phyloP scores from a whole-genome alignment of 2,888 invertebrate genomes.

The Protophormia terraenovae region DNA sequence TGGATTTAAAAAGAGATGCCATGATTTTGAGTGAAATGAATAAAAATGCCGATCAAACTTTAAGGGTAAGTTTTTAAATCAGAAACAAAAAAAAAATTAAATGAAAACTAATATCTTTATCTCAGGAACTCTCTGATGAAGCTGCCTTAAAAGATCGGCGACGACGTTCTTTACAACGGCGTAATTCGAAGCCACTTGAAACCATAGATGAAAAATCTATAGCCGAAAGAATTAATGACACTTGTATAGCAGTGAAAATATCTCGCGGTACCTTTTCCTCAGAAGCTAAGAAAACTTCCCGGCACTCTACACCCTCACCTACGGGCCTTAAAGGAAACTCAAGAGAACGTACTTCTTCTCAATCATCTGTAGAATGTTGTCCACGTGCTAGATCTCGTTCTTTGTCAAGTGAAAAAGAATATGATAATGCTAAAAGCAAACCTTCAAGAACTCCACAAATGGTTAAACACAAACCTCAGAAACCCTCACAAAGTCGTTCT shows the following conservation, averaged over 20 bases:
- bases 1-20: slow-evolving; percentile 79
- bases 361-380: slow-evolving; percentile 78
- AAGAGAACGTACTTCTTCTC: slow-evolving; percentile 77
- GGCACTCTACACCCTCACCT: slow-evolving; percentile 68
- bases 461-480: slow-evolving; percentile 41
- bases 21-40: slow-evolving; percentile 83
- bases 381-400: slow-evolving; percentile 77
- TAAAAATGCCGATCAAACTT: slow-evolving; percentile 84
- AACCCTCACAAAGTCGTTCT: slow-evolving; percentile 70
- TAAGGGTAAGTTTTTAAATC: slow-evolving; percentile 78
- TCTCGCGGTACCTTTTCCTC: slow-evolving; percentile 75
- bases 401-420: slow-evolving; percentile 72
- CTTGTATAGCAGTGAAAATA: slow-evolving; percentile 71
- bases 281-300: slow-evolving; percentile 75
- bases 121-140: slow-evolving; percentile 83
- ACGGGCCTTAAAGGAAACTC: slow-evolving; percentile 35
- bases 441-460: slow-evolving; percentile 44
- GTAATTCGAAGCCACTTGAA: slow-evolving; percentile 78
- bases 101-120: background rate
- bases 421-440: slow-evolving; percentile 68
- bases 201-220: slow-evolving; percentile 79
- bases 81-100: background rate
- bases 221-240: slow-evolving; percentile 69
- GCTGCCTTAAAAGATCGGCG: slow-evolving; percentile 79
- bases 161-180: slow-evolving; percentile 77